Evolutionary conservation across 2,797 vertebrate genomes (phyloP).

Genomic region (Pelobates cultripes): DNA sequence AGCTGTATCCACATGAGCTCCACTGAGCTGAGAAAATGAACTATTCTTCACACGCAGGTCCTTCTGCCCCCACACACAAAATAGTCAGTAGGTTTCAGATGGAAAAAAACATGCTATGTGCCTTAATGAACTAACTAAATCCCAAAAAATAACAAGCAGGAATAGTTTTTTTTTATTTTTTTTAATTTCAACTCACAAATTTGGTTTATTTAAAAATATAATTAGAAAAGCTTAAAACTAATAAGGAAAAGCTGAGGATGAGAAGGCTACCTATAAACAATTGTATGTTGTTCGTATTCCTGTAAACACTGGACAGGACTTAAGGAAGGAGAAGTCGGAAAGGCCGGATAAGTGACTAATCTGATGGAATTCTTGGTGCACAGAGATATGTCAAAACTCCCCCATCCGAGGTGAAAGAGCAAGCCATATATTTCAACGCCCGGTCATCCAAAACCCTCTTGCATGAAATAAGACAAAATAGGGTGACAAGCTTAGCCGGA

Average conservation of each 20-base stretch:
- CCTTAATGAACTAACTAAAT: constrained; percentile 58
- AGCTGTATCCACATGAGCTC: constrained; percentile 12
- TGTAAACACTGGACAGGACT: too few species aligned
- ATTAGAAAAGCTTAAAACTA: background rate
- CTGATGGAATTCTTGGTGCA: too few species aligned
- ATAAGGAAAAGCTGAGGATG: background rate
- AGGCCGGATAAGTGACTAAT: too few species aligned
- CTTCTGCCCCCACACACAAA: constrained; percentile 48
- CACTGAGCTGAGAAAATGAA: background rate
- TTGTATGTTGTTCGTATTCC: too few species aligned
- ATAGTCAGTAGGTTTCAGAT: constrained; percentile 54
- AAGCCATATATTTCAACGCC: too few species aligned
- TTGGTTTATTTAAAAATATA: constrained; percentile 14
- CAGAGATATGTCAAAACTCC: too few species aligned
- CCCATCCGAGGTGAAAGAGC: too few species aligned
- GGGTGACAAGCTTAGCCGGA: too few species aligned
- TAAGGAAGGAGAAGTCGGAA: too few species aligned
- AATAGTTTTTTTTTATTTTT: background rate
- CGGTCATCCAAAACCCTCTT: too few species aligned
- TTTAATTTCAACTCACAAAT: background rate
- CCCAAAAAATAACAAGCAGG: constrained; percentile 34
- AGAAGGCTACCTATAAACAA: too few species aligned
- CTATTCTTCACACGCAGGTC: constrained; percentile 29
- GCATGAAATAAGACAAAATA: too few species aligned
- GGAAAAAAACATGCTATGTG: constrained; percentile 55